Evolutionary conservation across 2,113 vertebrate species (phyloP).

Genomic region (Eurystomus gularis): DNA sequence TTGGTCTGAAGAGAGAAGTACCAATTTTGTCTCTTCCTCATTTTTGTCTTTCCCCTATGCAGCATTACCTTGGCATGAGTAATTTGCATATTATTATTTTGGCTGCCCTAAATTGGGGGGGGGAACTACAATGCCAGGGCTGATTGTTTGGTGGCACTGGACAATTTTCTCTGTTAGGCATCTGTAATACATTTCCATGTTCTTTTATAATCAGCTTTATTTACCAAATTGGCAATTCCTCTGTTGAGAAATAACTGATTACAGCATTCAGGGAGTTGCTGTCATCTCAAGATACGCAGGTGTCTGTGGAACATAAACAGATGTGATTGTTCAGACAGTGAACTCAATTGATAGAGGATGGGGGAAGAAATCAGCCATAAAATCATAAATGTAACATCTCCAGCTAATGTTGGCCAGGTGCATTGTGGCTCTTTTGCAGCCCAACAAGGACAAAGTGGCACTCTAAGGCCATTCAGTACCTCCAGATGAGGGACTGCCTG

Average conservation of each 20-base stretch:
- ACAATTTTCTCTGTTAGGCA: slow-evolving; percentile 67
- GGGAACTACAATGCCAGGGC: neutral
- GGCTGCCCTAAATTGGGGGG: neutral
- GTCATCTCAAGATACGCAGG: slow-evolving; percentile 72
- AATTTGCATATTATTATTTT: slow-evolving; percentile 49
- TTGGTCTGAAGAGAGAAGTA: neutral
- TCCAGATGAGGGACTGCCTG: neutral
- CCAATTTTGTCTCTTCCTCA: neutral
- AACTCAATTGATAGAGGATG: slow-evolving; percentile 1
- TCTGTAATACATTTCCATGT: slow-evolving; percentile 64
- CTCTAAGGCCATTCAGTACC: neutral
- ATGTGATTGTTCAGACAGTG: slow-evolving; percentile 66
- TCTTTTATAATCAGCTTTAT: slow-evolving; percentile 75
- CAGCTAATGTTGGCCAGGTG: slow-evolving; percentile 27
- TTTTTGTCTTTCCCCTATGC: slow-evolving; percentile 1
- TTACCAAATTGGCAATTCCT: slow-evolving; percentile 77
- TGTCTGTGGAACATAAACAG: slow-evolving; percentile 71
- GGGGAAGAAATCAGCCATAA: neutral
- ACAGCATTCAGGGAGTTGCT: slow-evolving; percentile 69
- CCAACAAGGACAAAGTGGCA: neutral
- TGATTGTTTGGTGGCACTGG: slow-evolving; percentile 43
- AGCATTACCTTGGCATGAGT: neutral
- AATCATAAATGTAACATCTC: slow-evolving; percentile 30
- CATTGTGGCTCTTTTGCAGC: neutral
- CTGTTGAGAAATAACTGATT: slow-evolving; percentile 76